Evolutionary conservation across 2,888 invertebrate species (phyloP).

Genomic region (Luperina testacea): DNA sequence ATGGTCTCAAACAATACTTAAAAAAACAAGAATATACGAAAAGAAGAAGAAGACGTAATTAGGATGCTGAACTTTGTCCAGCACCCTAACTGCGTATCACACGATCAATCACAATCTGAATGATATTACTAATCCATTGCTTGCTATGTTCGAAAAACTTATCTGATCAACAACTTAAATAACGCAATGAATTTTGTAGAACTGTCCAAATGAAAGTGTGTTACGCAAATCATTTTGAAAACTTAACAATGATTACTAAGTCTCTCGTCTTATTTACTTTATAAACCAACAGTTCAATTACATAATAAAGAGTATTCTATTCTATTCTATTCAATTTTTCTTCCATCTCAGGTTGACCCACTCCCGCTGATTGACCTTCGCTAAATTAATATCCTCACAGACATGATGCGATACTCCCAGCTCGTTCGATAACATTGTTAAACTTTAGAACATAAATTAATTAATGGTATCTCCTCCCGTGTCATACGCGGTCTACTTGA

Average conservation of each 20-base stretch:
- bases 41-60: no score
- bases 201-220: neutral
- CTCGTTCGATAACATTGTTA: constrained; percentile 66
- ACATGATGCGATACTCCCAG: constrained; percentile 49
- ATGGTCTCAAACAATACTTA: no score
- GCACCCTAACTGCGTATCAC: no score
- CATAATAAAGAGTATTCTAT: no score
- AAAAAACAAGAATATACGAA: no score
- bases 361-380: constrained; percentile 49
- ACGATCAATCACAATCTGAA: no score
- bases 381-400: constrained; percentile 57
- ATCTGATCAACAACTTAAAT: neutral
- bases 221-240: neutral
- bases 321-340: constrained; percentile 2
- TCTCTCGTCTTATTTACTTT: neutral
- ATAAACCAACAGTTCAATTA: neutral
- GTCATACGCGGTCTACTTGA: constrained; percentile 59
- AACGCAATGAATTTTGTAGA: neutral
- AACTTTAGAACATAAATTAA: constrained; percentile 64
- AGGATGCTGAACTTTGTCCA: no score
- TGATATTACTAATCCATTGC: neutral
- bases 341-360: constrained; percentile 44
- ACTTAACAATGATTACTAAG: neutral
- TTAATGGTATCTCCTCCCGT: constrained; percentile 57
- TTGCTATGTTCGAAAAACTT: neutral